Evolutionary conservation across 2,888 invertebrate genomes (phyloP).

Genomic region (Callosobruchus maculatus): DNA sequence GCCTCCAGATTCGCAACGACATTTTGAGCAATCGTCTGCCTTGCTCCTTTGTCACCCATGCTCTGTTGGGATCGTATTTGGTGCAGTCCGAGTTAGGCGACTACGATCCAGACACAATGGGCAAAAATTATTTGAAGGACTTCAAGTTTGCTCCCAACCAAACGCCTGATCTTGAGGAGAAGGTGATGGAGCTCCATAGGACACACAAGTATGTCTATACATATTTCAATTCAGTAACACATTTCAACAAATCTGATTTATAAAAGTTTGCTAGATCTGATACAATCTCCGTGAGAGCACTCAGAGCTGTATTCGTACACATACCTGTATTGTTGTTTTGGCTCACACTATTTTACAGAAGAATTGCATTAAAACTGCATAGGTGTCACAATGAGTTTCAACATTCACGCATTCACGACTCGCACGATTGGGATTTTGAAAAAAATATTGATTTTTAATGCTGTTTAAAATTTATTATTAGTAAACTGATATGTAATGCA

Average conservation of each 20-base stretch:
- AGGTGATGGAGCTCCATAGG: conserved; percentile 92
- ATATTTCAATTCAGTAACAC: not conserved
- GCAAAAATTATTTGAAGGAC: conserved; percentile 77
- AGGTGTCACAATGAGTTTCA: too few relatives aligned
- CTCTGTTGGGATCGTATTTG: conserved; percentile 81
- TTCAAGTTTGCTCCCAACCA: conserved; percentile 93
- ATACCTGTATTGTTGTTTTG: too few relatives aligned
- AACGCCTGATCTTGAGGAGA: conserved; percentile 86
- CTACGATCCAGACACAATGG: conserved; percentile 69
- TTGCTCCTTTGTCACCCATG: conserved; percentile 95
- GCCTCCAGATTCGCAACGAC: conserved; percentile 84
- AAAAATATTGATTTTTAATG: too few relatives aligned
- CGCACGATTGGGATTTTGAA: too few relatives aligned
- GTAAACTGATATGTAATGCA: too few relatives aligned
- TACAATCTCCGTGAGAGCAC: not conserved
- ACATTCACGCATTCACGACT: too few relatives aligned
- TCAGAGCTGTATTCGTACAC: too few relatives aligned
- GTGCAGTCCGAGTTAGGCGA: conserved; percentile 98
- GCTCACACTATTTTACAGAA: too few relatives aligned
- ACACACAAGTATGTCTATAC: conserved; percentile 71
- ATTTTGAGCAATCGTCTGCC: conserved; percentile 78
- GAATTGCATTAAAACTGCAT: too few relatives aligned
- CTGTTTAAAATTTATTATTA: too few relatives aligned
- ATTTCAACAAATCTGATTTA: too few relatives aligned
- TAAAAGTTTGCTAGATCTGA: too few relatives aligned